phyloP scores from a whole-genome alignment of 2,113 vertebrate genomes.

The Hiodon alosoides region DNA sequence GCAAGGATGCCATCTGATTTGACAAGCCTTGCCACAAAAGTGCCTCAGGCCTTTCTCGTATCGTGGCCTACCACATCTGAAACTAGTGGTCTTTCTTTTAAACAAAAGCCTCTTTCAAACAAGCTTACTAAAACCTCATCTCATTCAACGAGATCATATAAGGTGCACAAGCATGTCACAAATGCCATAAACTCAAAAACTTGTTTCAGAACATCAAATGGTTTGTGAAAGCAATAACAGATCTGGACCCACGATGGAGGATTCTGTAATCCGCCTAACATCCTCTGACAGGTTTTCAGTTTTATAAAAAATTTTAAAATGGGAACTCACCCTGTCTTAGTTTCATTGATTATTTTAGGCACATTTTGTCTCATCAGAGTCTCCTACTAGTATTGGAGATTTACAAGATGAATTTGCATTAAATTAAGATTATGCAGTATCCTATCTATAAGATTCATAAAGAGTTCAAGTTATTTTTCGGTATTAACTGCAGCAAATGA shows the following conservation, averaged over 20 bases:
- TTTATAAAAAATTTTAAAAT: background rate
- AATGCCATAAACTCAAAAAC: background rate
- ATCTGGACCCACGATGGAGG: background rate
- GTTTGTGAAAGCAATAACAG: background rate
- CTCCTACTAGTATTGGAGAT: background rate
- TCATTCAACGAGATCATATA: conserved; percentile 2
- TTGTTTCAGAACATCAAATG: background rate
- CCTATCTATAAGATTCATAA: too few relatives aligned
- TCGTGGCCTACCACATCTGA: conserved; percentile 65
- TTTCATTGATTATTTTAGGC: background rate
- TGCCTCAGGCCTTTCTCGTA: conserved; percentile 59
- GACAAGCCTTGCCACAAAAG: conserved; percentile 64
- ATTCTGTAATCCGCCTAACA: background rate
- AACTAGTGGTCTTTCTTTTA: conserved; percentile 54
- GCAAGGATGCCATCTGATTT: conserved; percentile 64
- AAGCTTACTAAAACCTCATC: conserved; percentile 40
- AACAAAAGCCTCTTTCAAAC: conserved; percentile 59
- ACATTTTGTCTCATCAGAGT: background rate
- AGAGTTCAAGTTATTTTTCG: too few relatives aligned
- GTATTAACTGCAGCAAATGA: too few relatives aligned
- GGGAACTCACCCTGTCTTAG: background rate
- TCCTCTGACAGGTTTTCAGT: background rate
- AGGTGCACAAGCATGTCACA: conserved; percentile 2
- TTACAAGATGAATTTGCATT: too few relatives aligned
- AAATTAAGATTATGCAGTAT: too few relatives aligned